Evolutionary conservation across 2,113 vertebrate species (phyloP), one percentile per base, ranked within the genome.

Genomic region (Poicephalus meyeri): DNA sequence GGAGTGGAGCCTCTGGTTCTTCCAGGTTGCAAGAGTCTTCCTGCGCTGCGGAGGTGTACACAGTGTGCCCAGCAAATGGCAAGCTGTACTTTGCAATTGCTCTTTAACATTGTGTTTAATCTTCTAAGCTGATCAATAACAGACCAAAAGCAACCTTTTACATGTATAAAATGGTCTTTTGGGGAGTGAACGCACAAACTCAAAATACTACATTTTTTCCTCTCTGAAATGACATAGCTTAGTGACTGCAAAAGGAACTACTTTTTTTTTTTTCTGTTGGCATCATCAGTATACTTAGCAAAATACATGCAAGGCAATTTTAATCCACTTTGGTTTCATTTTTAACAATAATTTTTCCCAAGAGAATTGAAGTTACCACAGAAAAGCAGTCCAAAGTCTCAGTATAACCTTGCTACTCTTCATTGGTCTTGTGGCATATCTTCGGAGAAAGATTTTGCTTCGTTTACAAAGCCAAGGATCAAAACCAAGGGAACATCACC

Each of bases 1-100:
- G 29, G 33, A 58, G 33, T 25, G 24, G 64, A 90, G 50, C 33
- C 5, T 91, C 24, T 72, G 44, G 42, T 41, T 69, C 39, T 74
- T 73, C 58, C 71, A 56, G 41, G 63, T n/a, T 1, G 0, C 29
- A 31, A 11, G 31, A 12, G 28, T 44, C 50, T 31, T 76, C 41
- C 74, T 73, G 49, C 3, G 0, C 79, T 0, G 0, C 1, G 0
- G 35, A 46, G n/a, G 29, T 58, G 18, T 44, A 31, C n/a, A 8
- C 0, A 3, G 58, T 16, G 7, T 4, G 35, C 31, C 42, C 49
- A 85, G 78, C n/a, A 61, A 8, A 35, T 1, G 0, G 41, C 47
- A 29, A 1, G 0, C 46, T 79, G 23, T 31, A 41, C 16, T 73
- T 20, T 3, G 1, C 33, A 39, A 24, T 17, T 29, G 37, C 28